Base-by-base conservation (phyloP, 1,140 invertebrate species). In the Metaphire vulgaris region DNA sequence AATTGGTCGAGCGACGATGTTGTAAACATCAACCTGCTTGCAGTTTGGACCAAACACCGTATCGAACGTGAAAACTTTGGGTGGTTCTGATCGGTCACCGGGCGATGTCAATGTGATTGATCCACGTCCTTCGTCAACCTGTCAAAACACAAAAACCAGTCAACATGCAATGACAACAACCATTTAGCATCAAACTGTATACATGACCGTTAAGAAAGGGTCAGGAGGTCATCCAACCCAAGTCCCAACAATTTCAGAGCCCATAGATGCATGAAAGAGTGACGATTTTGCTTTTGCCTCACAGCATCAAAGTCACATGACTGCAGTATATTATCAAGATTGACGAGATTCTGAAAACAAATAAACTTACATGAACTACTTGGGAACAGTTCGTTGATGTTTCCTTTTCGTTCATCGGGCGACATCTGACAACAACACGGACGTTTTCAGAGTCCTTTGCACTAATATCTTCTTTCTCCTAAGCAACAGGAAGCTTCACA, bases 21-120 rank as follows among this genome's bases (percentile, higher is more conserved):
- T 91, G 83, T 98, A 99, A 1, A 99, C 90, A 86, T 97, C 93
- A 28, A 92, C 87, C 90, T 97, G 89, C 76, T 88, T 87, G 74
- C 84, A 84, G 71, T 86, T 81, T n/a, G 81, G 79, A 1, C 83
- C 87, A 83, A 87, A 89, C 26, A 86, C 84, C n/a, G 81, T 84
- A 85, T 98, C 96, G 87, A 97, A 98, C 0, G 91, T 91, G 83
- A 96, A 98, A 75, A 91, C 93, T 85, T 95, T 96, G 1, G 91
- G 84, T 6, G 84, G 83, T 69, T 86, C 85, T 33, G 78, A 65
- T n/a, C 41, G 31, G n/a, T 90, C 89, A 75, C 84, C 80, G 77
- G 89, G 89, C 87, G 93, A 92, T n/a, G 89, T 89, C n/a, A 95
- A 90, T 33, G 34, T 92, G 85, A 86, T 92, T 91, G 91, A 89